A percentile compares a stretch with the other conserved stretches of the same genome.
These are phyloP conservation scores for Silurus aristotelis DNA, from an alignment of 2,797 vertebrate genomes.

Conservation along the genomic window DNA sequence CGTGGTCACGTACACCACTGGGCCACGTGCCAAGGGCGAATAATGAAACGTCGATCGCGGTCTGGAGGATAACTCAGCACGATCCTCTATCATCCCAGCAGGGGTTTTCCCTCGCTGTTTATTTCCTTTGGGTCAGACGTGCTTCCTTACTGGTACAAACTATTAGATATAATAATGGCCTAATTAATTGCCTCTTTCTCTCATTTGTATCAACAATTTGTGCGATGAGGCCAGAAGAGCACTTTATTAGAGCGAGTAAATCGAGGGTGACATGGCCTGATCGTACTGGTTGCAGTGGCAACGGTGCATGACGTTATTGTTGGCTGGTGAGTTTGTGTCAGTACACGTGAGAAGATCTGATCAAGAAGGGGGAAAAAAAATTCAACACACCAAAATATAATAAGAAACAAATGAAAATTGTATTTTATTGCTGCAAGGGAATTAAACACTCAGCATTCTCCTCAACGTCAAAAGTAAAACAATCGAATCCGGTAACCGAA, in stretches of 20 bases:
- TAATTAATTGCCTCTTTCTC: background rate
- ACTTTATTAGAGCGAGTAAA: conserved; percentile 22
- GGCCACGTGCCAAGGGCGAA: conserved; percentile 1
- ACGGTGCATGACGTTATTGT: background rate
- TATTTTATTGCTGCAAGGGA: background rate
- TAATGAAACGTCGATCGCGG: conserved; percentile 3
- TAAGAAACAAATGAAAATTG: no score
- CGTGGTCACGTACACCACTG: background rate
- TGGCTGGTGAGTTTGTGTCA: conserved; percentile 17
- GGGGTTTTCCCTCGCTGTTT: background rate
- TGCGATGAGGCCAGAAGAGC: background rate
- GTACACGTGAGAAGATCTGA: background rate
- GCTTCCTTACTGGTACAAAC: background rate
- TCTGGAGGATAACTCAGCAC: conserved; percentile 1
- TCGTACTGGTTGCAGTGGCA: background rate
- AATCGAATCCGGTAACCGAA: no score
- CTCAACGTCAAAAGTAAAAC: background rate
- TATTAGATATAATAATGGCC: background rate
- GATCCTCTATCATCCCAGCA: background rate
- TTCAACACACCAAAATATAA: no score
- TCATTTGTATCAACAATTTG: background rate
- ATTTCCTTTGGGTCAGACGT: background rate
- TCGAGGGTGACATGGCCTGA: background rate
- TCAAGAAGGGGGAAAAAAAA: background rate
- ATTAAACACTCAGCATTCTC: background rate